Conservation (phyloP, 2,113 vertebrate species). For the Phrynosoma platyrhinos region DNA sequence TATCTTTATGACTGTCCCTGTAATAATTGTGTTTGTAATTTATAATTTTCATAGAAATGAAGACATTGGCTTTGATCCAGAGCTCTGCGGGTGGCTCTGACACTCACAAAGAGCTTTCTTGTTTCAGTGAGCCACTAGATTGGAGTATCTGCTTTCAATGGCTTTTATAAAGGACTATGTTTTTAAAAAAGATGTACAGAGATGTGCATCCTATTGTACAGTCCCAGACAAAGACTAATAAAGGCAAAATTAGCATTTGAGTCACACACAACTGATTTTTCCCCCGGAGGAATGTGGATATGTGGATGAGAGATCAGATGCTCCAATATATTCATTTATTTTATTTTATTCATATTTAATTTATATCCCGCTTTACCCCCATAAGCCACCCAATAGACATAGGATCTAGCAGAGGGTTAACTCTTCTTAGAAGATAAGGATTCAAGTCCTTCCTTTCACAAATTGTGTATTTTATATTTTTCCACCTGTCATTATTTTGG, state of each 20-base stretch:
- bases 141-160: not conserved
- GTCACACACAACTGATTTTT: too few relatives aligned
- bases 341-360: too few relatives aligned
- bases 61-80: constrained; percentile 30
- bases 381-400: too few relatives aligned
- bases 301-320: too few relatives aligned
- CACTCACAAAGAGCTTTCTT: constrained; percentile 6
- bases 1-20: constrained; percentile 37
- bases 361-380: too few relatives aligned
- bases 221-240: not conserved
- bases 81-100: not conserved
- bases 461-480: not conserved
- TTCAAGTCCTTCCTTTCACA: not conserved
- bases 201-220: not conserved
- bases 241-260: too few relatives aligned
- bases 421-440: not conserved
- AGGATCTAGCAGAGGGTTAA: not conserved
- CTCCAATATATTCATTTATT: too few relatives aligned
- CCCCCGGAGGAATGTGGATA: too few relatives aligned
- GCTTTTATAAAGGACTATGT: not conserved
- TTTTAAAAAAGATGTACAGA: not conserved
- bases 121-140: not conserved
- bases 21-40: constrained; percentile 29
- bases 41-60: constrained; percentile 42
- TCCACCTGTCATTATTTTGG: not conserved